Base-by-base conservation (phyloP, 2,888 invertebrate genomes). In the Thecophora atra region DNA sequence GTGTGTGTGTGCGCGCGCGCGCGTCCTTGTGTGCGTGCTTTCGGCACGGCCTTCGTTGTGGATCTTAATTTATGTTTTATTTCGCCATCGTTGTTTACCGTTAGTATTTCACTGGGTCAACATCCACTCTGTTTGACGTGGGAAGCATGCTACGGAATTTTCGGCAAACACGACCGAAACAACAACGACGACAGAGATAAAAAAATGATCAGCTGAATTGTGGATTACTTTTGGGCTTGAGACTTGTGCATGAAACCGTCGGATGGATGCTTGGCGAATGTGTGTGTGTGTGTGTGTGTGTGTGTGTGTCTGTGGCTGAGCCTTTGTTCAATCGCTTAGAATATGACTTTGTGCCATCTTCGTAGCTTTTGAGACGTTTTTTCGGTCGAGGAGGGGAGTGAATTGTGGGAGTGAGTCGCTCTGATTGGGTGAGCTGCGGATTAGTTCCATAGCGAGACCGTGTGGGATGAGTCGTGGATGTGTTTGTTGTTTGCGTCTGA, bases 91-190 rank as follows among this genome's bases (percentile, higher is more conserved):
- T 70, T 70, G 63, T 71, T 67, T 67, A 58, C 66, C 70, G 37
- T 80, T 77, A 79, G 76, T 82, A 76, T 82, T 82, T 83, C 83
- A 83, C 77, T 83, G 79, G 83, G 83, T 83, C 83, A 83, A 79
- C 76, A 79, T 76, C 74, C 74, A 79, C 72, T 75, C 77, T 77
- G 77, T 78, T 78, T 78, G 77, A 73, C 54, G 52, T 72, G 71
- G 71, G 37, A 11, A 37, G 11, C 37, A 37, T 37, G 37, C 37
- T 37, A 37, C 2, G 11, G 37, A 37, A 37, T 11, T 37, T 1
- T 37, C 37, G 6, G 37, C 37, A 37, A 37, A 37, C 7, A 37
- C 37, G 37, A 2, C 37, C n/a, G n/a, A n/a, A 37, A 37, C 37
- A 37, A 37, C 37, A 37, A 37, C 30, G 54, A 28, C 30, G 56